These are phyloP conservation scores for Tiliacea citrago DNA, from an alignment of 2,888 invertebrate genomes.

Conservation along the genomic window DNA sequence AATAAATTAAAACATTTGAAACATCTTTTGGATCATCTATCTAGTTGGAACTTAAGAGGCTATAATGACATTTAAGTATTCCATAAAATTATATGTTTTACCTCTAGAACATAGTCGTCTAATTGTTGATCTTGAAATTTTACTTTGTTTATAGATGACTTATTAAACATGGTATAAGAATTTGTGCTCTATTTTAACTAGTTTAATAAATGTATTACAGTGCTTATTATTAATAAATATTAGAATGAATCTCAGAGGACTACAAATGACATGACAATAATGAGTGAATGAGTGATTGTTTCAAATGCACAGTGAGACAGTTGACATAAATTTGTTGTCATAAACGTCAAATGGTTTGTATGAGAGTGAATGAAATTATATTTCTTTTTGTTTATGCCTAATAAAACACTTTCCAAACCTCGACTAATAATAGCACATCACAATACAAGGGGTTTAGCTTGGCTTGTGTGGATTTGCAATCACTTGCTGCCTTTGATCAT, in stretches of 20 bases:
- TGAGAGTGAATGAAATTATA: background rate
- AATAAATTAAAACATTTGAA: background rate
- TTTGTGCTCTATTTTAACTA: slow-evolving; percentile 18
- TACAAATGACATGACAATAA: too few relatives aligned
- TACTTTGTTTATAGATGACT: slow-evolving; percentile 77
- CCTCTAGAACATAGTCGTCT: slow-evolving; percentile 88
- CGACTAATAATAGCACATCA: too few relatives aligned
- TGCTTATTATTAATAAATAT: too few relatives aligned
- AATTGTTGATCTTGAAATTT: slow-evolving; percentile 87
- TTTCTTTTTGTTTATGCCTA: background rate
- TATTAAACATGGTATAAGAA: slow-evolving; percentile 75
- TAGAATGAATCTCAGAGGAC: too few relatives aligned
- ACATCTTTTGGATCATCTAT: background rate
- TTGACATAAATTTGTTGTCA: background rate
- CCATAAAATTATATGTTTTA: slow-evolving; percentile 49
- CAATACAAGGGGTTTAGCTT: background rate
- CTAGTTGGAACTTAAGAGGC: background rate
- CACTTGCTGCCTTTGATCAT: background rate
- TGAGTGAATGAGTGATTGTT: too few relatives aligned
- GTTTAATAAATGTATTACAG: slow-evolving; percentile 1
- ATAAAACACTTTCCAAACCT: too few relatives aligned
- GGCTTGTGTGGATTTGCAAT: background rate
- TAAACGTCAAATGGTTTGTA: background rate
- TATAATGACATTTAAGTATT: background rate
- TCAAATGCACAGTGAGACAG: background rate